Evolutionary conservation across 2,797 vertebrate genomes (phyloP).

Genomic region (Pangasius djambal): DNA sequence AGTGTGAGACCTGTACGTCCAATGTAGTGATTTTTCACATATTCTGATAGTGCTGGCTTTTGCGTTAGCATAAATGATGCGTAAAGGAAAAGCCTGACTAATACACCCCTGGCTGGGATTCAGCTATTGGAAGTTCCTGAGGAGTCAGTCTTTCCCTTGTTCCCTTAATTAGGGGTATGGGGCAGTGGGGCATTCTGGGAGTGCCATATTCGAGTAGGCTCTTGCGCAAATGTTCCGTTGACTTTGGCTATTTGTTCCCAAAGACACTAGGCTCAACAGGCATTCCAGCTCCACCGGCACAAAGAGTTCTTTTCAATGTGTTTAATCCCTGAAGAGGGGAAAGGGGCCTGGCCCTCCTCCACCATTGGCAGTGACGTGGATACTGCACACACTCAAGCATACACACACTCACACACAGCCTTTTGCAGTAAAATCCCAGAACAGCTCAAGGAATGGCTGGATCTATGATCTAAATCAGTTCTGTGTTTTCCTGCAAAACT

Average conservation of each 20-base stretch:
- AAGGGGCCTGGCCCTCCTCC: slow-evolving; percentile 56
- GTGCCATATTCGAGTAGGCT: slow-evolving; percentile 59
- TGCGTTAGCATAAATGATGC: not conserved
- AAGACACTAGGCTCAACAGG: slow-evolving; percentile 64
- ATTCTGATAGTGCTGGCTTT: not conserved
- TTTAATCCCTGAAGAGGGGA: slow-evolving; percentile 68
- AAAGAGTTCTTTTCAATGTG: slow-evolving; percentile 74
- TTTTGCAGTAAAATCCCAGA: slow-evolving; percentile 23
- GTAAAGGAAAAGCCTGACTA: slow-evolving; percentile 44
- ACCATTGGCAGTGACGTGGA: slow-evolving; percentile 42
- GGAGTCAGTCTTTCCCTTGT: slow-evolving; percentile 57
- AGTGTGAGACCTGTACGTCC: not conserved
- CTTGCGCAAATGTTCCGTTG: slow-evolving; percentile 70
- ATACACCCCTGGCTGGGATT: slow-evolving; percentile 39
- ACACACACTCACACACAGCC: slow-evolving; percentile 16
- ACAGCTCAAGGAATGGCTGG: not conserved
- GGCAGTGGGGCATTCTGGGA: slow-evolving; percentile 44
- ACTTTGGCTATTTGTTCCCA: slow-evolving; percentile 71
- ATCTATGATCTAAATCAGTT: not conserved
- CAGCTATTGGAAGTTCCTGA: slow-evolving; percentile 45
- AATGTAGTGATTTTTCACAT: not conserved
- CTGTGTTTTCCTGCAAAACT: not conserved
- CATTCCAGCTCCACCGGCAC: slow-evolving; percentile 66
- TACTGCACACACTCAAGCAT: slow-evolving; percentile 16
- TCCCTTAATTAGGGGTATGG: slow-evolving; percentile 40